These are phyloP conservation scores for Eira barbara DNA, from an alignment of 2,113 vertebrate species.

Conservation along the genomic window DNA sequence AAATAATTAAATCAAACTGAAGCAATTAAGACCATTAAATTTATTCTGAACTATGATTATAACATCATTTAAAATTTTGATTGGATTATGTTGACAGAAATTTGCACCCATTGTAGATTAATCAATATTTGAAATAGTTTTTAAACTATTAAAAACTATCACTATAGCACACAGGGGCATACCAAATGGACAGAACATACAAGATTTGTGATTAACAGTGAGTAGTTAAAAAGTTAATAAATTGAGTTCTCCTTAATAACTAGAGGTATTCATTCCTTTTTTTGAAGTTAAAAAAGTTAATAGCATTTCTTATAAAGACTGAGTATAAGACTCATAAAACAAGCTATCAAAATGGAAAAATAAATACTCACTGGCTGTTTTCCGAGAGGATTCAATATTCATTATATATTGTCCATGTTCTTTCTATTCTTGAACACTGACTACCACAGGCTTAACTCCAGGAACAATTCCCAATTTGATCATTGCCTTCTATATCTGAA, in stretches of 20 bases:
- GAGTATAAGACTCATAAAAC: background rate
- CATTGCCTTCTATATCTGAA: background rate
- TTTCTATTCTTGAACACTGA: background rate
- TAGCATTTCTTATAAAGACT: background rate
- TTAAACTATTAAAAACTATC: background rate
- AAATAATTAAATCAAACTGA: background rate
- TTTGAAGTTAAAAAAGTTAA: background rate
- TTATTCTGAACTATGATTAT: background rate
- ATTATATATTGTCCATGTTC: background rate
- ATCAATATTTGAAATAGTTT: background rate
- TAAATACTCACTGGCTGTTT: background rate
- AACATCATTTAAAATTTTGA: background rate
- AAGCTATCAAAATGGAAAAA: background rate
- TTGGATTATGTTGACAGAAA: background rate
- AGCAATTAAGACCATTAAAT: background rate
- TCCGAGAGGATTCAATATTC: background rate
- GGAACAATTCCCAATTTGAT: background rate
- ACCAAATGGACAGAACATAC: background rate
- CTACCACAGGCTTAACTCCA: background rate
- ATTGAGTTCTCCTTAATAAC: background rate
- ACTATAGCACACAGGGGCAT: background rate
- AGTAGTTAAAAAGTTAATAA: background rate
- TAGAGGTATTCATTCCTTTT: background rate
- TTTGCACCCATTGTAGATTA: background rate
- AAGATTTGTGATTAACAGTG: background rate